These are phyloP conservation scores for Apamea monoglypha DNA, from an alignment of 2,888 invertebrate genomes.

Conservation along the genomic window DNA sequence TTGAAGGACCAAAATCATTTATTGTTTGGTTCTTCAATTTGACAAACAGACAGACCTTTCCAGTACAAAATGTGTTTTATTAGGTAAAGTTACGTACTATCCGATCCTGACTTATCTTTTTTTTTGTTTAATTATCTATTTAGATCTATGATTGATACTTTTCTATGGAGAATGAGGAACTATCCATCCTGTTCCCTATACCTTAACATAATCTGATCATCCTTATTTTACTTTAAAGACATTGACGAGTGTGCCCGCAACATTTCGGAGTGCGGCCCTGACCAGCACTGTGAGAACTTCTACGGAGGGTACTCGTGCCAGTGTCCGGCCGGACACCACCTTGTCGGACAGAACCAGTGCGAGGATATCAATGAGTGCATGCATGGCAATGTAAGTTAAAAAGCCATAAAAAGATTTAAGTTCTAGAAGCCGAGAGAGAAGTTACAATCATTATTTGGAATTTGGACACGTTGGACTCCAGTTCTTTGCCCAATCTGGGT, in stretches of 20 bases:
- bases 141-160: not conserved
- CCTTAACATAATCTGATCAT: not conserved
- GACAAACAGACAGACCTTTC: no score
- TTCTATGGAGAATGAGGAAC: not conserved
- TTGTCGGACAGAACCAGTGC: constrained; percentile 91
- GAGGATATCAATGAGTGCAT: constrained; percentile 97
- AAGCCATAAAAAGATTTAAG: no score
- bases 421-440: no score
- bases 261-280: constrained; percentile 93
- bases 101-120: not conserved
- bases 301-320: constrained; percentile 95
- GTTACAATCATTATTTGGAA: no score
- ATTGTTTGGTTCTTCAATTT: not conserved
- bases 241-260: constrained; percentile 96
- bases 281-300: constrained; percentile 96
- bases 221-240: constrained; percentile 87
- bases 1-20: not conserved
- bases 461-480: no score
- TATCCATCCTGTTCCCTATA: no score
- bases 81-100: no score
- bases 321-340: constrained; percentile 93
- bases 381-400: constrained; percentile 79
- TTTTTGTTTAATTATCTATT: not conserved
- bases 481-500: no score
- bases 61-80: not conserved